A percentile compares a stretch with the other conserved stretches of the same genome.
These are phyloP conservation scores for Apaloderma vittatum DNA, from an alignment of 2,113 vertebrate species.

Conservation along the genomic window DNA sequence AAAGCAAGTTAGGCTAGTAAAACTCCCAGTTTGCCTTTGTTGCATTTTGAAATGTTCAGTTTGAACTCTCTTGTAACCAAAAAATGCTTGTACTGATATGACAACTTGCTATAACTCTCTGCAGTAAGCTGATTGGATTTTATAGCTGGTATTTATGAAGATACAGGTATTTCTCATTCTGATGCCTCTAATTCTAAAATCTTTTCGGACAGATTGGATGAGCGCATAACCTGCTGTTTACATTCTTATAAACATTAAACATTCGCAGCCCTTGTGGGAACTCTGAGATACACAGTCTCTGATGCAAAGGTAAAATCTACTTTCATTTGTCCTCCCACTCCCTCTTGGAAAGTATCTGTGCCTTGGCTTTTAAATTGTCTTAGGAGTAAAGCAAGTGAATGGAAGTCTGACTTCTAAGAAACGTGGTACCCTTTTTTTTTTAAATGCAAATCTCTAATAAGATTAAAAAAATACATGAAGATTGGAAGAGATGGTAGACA, in stretches of 20 bases:
- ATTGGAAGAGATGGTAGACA: neutral
- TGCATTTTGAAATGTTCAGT: neutral
- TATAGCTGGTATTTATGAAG: constrained; percentile 38
- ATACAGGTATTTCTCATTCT: constrained; percentile 58
- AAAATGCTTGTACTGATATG: neutral
- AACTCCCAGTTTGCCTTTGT: neutral
- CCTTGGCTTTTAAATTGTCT: constrained; percentile 1
- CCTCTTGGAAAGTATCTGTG: neutral
- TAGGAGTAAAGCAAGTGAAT: neutral
- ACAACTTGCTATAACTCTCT: neutral
- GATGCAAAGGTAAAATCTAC: constrained; percentile 42
- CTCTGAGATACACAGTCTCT: neutral
- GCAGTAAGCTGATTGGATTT: neutral
- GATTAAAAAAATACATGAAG: neutral
- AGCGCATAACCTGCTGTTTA: constrained; percentile 52
- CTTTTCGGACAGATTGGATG: constrained; percentile 56
- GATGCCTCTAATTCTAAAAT: constrained; percentile 46
- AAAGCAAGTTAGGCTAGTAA: neutral
- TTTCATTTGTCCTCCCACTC: constrained; percentile 38
- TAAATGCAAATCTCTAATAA: neutral
- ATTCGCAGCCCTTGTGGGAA: constrained; percentile 48
- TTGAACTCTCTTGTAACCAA: neutral
- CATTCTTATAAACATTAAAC: constrained; percentile 27
- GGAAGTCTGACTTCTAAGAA: neutral
- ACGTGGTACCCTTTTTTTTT: neutral